phyloP scores from a whole-genome alignment of 2,113 vertebrate species.

The Morone saxatilis region DNA sequence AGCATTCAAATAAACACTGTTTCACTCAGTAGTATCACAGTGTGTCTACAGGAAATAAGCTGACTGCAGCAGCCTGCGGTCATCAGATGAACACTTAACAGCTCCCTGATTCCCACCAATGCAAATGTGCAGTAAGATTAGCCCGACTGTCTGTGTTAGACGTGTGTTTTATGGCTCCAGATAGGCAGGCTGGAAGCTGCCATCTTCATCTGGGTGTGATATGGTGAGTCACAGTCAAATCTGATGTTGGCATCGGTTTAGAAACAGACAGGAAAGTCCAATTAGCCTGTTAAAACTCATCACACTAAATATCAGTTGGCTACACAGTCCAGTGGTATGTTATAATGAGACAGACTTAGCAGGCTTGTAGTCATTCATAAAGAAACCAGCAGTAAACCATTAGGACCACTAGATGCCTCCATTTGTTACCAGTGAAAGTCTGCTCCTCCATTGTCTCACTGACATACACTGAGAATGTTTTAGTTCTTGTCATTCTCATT shows the following conservation, averaged over 20 bases:
- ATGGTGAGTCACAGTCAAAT: conserved; percentile 59
- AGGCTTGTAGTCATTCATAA: neutral
- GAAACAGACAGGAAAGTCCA: conserved; percentile 26
- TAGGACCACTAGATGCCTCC: conserved; percentile 71
- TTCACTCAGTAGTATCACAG: neutral
- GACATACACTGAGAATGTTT: neutral
- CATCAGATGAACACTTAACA: conserved; percentile 41
- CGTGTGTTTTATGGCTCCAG: conserved; percentile 31
- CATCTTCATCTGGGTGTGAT: conserved; percentile 31
- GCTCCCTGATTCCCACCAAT: conserved; percentile 52
- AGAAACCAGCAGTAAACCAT: conserved; percentile 39
- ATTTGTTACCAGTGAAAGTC: conserved; percentile 30
- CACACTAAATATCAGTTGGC: conserved; percentile 20
- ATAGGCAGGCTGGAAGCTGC: conserved; percentile 33
- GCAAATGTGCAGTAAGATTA: conserved; percentile 65
- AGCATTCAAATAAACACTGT: neutral
- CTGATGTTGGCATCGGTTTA: conserved; percentile 33
- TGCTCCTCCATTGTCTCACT: neutral
- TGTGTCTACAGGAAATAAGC: conserved; percentile 24
- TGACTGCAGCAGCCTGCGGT: conserved; percentile 35
- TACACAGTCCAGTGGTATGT: conserved; percentile 1
- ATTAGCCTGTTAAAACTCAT: conserved; percentile 21
- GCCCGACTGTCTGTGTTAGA: conserved; percentile 11
- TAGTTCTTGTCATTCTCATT: neutral
- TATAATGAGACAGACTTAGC: neutral